Conservation (phyloP, 2,113 vertebrate genomes). For the Gracilinanus agilis region DNA sequence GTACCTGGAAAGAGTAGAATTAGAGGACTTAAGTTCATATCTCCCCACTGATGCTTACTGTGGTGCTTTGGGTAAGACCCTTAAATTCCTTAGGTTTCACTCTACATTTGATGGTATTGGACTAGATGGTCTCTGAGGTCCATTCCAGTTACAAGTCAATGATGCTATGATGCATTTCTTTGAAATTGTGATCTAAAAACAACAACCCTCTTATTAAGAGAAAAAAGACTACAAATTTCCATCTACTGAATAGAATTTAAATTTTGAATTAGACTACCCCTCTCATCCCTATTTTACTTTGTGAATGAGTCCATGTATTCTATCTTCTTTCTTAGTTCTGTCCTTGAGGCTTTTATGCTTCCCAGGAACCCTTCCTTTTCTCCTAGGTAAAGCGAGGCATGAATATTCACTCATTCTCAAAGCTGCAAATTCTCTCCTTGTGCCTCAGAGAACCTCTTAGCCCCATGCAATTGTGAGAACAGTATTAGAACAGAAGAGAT, state of each 20-base stretch:
- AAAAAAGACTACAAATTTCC: slow-evolving; percentile 23
- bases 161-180: neutral
- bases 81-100: neutral
- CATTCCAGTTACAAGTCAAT: neutral
- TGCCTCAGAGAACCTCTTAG: neutral
- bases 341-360: neutral
- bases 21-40: neutral
- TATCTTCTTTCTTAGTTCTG: neutral
- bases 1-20: neutral
- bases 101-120: neutral
- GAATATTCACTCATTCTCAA: rapidly evolving
- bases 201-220: neutral
- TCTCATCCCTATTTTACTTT: neutral
- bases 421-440: neutral
- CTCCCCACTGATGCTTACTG: neutral
- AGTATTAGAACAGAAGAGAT: neutral
- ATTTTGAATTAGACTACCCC: slow-evolving; percentile 12
- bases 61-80: neutral
- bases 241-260: neutral
- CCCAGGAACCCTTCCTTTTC: neutral
- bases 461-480: neutral
- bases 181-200: slow-evolving; percentile 54
- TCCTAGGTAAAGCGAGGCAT: neutral
- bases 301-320: neutral
- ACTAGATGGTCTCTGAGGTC: neutral